Evolutionary conservation across 1,140 invertebrate genomes (phyloP).

Genomic region (Habropoda laboriosa): DNA sequence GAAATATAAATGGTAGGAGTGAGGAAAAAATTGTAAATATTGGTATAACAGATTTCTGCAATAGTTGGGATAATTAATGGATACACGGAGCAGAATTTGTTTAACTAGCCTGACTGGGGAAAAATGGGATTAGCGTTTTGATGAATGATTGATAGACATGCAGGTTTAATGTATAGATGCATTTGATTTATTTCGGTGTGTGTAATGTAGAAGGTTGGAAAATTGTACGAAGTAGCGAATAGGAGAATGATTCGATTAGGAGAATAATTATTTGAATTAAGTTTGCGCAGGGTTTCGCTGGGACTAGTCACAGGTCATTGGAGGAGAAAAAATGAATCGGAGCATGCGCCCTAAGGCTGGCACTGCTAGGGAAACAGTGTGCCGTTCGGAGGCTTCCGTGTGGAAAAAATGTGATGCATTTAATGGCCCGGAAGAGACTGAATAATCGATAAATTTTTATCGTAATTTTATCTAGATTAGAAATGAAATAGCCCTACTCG

Average conservation of each 20-base stretch:
- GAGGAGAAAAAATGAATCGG: slow-evolving; percentile 1
- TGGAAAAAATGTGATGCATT: slow-evolving; percentile 36
- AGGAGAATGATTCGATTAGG: not conserved
- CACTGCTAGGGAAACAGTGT: not conserved
- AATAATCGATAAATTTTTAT: slow-evolving; percentile 29
- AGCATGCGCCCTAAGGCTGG: slow-evolving; percentile 60
- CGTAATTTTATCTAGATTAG: not conserved
- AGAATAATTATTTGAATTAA: not conserved
- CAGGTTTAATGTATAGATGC: too few relatives aligned
- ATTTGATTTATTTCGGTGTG: too few relatives aligned
- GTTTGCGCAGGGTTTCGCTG: not conserved
- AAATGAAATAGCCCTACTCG: not conserved
- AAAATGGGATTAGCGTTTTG: too few relatives aligned
- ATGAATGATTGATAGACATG: too few relatives aligned
- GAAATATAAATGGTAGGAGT: too few relatives aligned
- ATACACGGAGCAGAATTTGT: too few relatives aligned
- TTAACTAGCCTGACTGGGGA: too few relatives aligned
- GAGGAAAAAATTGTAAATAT: too few relatives aligned
- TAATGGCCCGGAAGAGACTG: slow-evolving; percentile 55
- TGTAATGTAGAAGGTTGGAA: not conserved
- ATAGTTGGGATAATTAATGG: too few relatives aligned
- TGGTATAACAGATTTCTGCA: too few relatives aligned
- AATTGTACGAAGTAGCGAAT: too few relatives aligned
- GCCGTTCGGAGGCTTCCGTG: not conserved
- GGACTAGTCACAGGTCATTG: slow-evolving; percentile 5